A percentile compares a stretch with the other conserved stretches of the same genome.
Evolutionary conservation across 1,140 invertebrate genomes (phyloP).

Genomic region (Telenomus remus): DNA sequence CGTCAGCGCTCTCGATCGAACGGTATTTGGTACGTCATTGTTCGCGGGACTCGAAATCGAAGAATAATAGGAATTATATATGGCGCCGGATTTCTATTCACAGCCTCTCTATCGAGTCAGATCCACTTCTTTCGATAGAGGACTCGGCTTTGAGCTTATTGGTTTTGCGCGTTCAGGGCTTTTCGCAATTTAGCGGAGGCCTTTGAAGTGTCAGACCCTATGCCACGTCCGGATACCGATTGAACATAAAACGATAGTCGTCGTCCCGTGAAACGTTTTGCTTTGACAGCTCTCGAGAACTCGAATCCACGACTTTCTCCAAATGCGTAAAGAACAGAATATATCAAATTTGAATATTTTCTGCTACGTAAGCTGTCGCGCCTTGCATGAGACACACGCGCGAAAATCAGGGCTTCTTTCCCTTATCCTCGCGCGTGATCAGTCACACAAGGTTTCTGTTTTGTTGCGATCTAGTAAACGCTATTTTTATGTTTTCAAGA

Average conservation of each 20-base stretch:
- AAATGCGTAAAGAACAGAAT: slow-evolving; percentile 39
- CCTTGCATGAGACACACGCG: neutral
- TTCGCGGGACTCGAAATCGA: slow-evolving; percentile 57
- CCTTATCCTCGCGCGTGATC: neutral
- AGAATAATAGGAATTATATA: slow-evolving; percentile 62
- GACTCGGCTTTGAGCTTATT: slow-evolving; percentile 59
- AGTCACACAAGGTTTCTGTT: neutral
- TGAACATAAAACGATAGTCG: slow-evolving; percentile 58
- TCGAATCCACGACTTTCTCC: slow-evolving; percentile 40
- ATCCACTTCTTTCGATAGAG: slow-evolving; percentile 59
- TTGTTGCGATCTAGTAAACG: neutral
- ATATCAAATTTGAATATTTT: slow-evolving; percentile 59
- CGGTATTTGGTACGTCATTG: slow-evolving; percentile 59
- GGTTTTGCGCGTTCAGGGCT: slow-evolving; percentile 61
- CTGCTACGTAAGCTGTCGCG: slow-evolving; percentile 8
- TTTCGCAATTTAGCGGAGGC: slow-evolving; percentile 62
- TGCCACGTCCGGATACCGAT: slow-evolving; percentile 57
- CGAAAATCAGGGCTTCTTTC: neutral
- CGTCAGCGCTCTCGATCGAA: slow-evolving; percentile 45
- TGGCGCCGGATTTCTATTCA: slow-evolving; percentile 60
- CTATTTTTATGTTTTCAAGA: neutral
- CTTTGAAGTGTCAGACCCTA: slow-evolving; percentile 63
- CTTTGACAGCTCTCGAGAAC: slow-evolving; percentile 58
- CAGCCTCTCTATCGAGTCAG: slow-evolving; percentile 55
- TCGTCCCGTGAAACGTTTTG: slow-evolving; percentile 55